These are phyloP conservation scores for Bergia puertoricense DNA, from an alignment of 92 coral and sea anemone species.

Conservation along the genomic window DNA sequence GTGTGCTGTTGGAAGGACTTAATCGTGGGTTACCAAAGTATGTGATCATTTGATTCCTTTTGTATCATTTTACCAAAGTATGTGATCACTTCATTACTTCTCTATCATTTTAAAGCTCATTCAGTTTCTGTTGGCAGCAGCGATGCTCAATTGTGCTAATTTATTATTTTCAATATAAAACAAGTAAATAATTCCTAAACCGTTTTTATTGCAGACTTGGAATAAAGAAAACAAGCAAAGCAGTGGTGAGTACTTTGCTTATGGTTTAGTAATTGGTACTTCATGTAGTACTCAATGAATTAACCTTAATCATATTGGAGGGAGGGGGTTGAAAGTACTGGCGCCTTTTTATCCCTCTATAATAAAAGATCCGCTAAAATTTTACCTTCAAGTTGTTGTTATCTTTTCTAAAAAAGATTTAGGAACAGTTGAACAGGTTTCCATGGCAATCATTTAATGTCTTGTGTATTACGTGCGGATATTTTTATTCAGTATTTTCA, in stretches of 20 bases:
- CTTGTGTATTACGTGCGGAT: too few species aligned
- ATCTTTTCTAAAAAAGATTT: too few species aligned
- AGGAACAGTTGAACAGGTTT: too few species aligned
- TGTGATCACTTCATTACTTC: neutral
- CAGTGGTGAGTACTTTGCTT: conserved; percentile 61
- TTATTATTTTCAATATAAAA: neutral
- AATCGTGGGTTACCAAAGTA: conserved; percentile 95
- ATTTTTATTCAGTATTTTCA: too few species aligned
- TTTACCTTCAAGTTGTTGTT: too few species aligned
- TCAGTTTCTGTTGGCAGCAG: neutral
- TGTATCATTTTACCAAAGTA: too few species aligned
- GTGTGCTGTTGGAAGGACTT: conserved; percentile 91
- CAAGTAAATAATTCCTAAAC: neutral
- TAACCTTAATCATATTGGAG: too few species aligned
- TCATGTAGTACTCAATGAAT: neutral
- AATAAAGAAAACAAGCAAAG: conserved; percentile 88
- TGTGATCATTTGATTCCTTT: too few species aligned
- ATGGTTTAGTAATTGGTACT: neutral
- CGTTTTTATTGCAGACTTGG: conserved; percentile 69
- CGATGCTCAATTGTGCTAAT: neutral
- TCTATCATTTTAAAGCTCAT: neutral
- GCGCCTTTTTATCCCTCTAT: too few species aligned
- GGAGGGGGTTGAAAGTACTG: too few species aligned
- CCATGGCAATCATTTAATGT: too few species aligned
- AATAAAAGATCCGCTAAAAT: too few species aligned